Base-by-base conservation (phyloP, 2,888 invertebrate genomes). In the Lacanobia oleracea region DNA sequence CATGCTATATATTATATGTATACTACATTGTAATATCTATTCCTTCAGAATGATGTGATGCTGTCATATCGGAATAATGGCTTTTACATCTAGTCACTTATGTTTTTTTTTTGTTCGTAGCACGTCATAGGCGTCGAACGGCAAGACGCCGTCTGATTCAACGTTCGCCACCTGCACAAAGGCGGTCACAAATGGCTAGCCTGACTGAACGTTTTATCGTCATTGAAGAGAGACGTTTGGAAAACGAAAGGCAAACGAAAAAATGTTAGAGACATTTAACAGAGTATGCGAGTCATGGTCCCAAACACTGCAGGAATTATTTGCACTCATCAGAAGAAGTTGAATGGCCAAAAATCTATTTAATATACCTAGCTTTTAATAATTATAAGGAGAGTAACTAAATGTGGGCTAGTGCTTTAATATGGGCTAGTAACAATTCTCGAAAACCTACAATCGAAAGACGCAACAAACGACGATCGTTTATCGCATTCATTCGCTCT, bases 301-400 rank as follows among this genome's bases (percentile, higher is more conserved):
- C n/a, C n/a, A n/a, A n/a, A n/a, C n/a, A n/a, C 14, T 67, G 21
- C 67, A 48, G 59, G 57, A 59, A 12, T 23, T 67, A 14, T 67
- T 57, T 50, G 21, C 37, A n/a, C n/a, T 21, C 16, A 16, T 64
- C 37, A 53, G 21, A 53, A 1, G 27, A 27, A 23, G 12, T 53
- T 53, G 51, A 51, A 40, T 40, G 40, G 1, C 40, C 40, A 10
- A 40, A 40, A 40, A 27, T 27, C 1, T 2, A 27, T 27, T 27
- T 2, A 27, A 27, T 27, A 27, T n/a, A n/a, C n/a, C n/a, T 27
- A 27, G 27, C 27, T 27, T 27, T 27, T 2, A 27, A 2, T 27
- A 27, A 27, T 27, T n/a, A n/a, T n/a, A n/a, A n/a, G n/a, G n/a
- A n/a, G n/a, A n/a, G n/a, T n/a, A n/a, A n/a, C n/a, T n/a, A n/a